These are phyloP conservation scores for Ceratina calcarata DNA, from an alignment of 1,140 invertebrate genomes.

Conservation along the genomic window DNA sequence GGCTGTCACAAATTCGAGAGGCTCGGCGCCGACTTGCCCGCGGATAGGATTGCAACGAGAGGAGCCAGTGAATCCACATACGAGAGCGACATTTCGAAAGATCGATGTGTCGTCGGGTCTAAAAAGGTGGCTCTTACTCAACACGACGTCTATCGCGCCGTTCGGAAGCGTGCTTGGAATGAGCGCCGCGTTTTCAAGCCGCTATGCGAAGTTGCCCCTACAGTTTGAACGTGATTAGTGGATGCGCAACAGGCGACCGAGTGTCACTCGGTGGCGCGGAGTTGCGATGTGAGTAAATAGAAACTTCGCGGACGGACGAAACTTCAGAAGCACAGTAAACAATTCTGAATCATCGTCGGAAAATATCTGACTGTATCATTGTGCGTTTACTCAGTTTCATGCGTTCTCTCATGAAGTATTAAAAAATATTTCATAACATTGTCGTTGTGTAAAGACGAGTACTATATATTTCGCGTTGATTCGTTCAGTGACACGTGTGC, in stretches of 20 bases:
- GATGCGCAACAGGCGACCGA: conserved; percentile 24
- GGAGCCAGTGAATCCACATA: conserved; percentile 29
- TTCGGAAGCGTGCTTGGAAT: conserved; percentile 35
- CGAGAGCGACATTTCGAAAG: conserved; percentile 48
- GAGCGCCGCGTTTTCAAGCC: conserved; percentile 22
- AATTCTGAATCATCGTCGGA: background rate
- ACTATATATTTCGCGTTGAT: conserved; percentile 10
- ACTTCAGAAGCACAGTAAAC: background rate
- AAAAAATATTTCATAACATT: background rate
- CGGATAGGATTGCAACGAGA: conserved; percentile 1
- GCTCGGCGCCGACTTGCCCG: conserved; percentile 3
- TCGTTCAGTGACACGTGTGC: conserved; percentile 11
- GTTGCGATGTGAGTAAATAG: conserved; percentile 28
- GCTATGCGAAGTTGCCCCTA: conserved; percentile 4
- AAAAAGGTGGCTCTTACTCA: conserved; percentile 51
- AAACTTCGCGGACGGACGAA: background rate
- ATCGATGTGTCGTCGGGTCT: conserved; percentile 41
- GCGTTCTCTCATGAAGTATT: background rate
- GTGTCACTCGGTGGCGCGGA: background rate
- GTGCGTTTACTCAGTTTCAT: background rate
- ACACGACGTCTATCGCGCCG: conserved; percentile 48
- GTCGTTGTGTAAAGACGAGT: background rate
- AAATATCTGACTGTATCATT: too few relatives aligned
- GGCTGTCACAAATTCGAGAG: conserved; percentile 34
- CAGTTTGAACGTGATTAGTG: conserved; percentile 26